Base-by-base conservation (phyloP, 2,113 vertebrate genomes). In the Brachyhypopomus occidentalis region DNA sequence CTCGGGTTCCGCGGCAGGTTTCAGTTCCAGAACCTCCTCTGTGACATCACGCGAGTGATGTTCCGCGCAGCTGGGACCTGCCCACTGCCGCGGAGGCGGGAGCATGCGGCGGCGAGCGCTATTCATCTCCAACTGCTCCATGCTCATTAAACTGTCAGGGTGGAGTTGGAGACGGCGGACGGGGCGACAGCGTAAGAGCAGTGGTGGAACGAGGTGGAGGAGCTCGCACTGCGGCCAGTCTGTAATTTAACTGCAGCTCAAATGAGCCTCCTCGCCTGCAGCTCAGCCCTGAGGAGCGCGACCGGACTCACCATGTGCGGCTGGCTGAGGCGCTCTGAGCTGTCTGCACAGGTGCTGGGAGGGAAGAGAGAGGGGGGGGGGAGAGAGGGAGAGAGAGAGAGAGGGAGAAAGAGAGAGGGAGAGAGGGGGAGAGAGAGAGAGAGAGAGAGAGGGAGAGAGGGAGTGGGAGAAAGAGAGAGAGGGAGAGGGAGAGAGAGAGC, bases 101-200 rank as follows among this genome's bases (percentile, higher is more conserved):
- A 92, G 92, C 92, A 85, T 83, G 85, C 90, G 83, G 12, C 80
- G 84, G 84, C 75, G 85, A 89, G 91, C 84, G 87, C 89, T 90
- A 89, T 95, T 95, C 94, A 93, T 95, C 93, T 88, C 89, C 89
- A 84, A 85, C 89, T 87, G 91, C 92, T 92, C 89, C 88, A 90
- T 89, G 81, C 88, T 95, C 96, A 96, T 97, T 96, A 96, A 87
- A 89, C 89, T 94, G 94, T 93, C 94, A 95, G 86, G 87, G 84
- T 27, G 19, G 84, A 87, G 92, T 91, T 82, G 93, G 91, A 93
- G 88, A 85, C 87, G 88, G 75, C 86, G 89, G 90, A 86, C 90
- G 89, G 86, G 90, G 79, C 81, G 86, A 90, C 90, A 93, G 92
- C 89, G 90, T 91, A 92, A 94, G 89, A 94, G 87, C 86, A 91